Percentiles rank a stretch among this genome's conserved stretches.
phyloP scores from a whole-genome alignment of 2,888 invertebrate genomes.

The Caenorhabditis virilis region DNA sequence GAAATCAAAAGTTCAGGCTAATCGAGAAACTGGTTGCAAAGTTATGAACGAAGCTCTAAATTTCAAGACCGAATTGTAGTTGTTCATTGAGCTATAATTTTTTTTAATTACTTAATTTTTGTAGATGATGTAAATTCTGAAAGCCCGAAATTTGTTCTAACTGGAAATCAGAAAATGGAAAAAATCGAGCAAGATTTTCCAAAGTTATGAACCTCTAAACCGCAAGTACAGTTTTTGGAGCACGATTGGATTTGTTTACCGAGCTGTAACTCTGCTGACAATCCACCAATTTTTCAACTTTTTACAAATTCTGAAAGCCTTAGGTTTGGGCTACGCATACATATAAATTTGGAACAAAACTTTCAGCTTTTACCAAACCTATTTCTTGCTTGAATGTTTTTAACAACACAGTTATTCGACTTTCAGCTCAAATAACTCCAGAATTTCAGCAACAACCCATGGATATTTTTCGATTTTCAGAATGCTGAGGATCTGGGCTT shows the following conservation, averaged over 20 bases:
- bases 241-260: neutral
- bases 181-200: neutral
- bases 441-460: constrained; percentile 13
- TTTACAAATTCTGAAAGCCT: constrained; percentile 4
- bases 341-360: constrained; percentile 1
- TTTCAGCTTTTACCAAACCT: neutral
- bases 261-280: too few species aligned
- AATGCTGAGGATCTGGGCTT: constrained; percentile 2
- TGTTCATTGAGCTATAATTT: too few species aligned
- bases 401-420: too few species aligned
- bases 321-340: constrained; percentile 4
- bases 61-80: too few species aligned
- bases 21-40: too few species aligned
- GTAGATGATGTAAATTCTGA: too few species aligned
- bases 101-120: too few species aligned
- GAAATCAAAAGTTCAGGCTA: too few species aligned
- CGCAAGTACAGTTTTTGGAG: neutral
- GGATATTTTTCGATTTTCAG: neutral
- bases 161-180: constrained; percentile 8
- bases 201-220: constrained; percentile 2
- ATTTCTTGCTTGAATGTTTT: too few species aligned
- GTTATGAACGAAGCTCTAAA: too few species aligned
- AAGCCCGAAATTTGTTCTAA: too few species aligned
- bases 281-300: neutral
- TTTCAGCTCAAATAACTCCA: too few species aligned